phyloP scores from a whole-genome alignment of 2,888 invertebrate species.

The Sinodicranocentrus sp. region DNA sequence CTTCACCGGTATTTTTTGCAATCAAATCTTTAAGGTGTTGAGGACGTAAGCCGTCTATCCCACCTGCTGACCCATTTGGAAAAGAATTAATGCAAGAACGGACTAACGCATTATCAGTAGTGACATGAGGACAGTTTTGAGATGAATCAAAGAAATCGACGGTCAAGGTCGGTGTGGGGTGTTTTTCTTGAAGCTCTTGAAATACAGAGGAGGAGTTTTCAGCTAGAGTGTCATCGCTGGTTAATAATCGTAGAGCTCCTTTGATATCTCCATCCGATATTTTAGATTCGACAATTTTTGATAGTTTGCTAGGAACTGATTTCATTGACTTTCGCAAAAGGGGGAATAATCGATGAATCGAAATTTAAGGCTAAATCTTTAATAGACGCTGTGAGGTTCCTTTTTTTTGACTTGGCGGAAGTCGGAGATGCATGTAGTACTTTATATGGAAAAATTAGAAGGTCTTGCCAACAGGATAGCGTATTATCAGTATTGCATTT shows the following conservation, averaged over 20 bases:
- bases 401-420: neutral
- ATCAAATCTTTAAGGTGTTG: slow-evolving; percentile 44
- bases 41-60: slow-evolving; percentile 35
- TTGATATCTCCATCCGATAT: slow-evolving; percentile 15
- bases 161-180: too few species aligned
- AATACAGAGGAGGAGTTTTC: slow-evolving; percentile 1
- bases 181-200: too few species aligned
- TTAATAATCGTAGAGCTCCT: neutral
- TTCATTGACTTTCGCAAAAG: neutral
- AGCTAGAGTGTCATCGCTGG: neutral
- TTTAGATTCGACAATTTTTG: slow-evolving; percentile 19
- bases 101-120: too few species aligned
- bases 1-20: neutral
- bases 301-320: too few species aligned
- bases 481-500: slow-evolving; percentile 1
- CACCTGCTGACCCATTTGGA: slow-evolving; percentile 40
- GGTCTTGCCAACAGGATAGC: neutral
- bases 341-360: neutral
- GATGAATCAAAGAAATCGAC: neutral
- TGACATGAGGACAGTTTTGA: too few species aligned
- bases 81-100: too few species aligned
- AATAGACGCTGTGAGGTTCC: too few species aligned
- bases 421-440: neutral
- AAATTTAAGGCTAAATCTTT: too few species aligned
- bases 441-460: neutral